These are phyloP conservation scores for Sarcophaga subvicina DNA, from an alignment of 2,888 invertebrate genomes.

Conservation along the genomic window DNA sequence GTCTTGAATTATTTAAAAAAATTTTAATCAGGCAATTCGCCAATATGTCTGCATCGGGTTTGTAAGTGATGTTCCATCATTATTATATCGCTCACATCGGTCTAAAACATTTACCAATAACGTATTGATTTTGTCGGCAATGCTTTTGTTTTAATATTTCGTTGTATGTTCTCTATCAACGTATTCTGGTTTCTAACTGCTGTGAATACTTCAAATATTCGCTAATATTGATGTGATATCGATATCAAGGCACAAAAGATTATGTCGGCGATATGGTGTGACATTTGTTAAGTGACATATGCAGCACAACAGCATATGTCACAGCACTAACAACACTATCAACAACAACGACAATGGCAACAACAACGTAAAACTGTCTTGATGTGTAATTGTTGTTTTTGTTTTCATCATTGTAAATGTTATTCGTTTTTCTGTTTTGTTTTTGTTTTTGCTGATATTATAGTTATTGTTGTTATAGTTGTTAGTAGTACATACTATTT, in stretches of 20 bases:
- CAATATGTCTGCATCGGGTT: conserved; percentile 25
- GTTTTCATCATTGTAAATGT: neutral
- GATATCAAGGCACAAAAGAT: conserved; percentile 74
- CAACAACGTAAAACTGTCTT: neutral
- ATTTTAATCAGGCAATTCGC: conserved; percentile 18
- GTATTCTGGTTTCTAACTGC: neutral
- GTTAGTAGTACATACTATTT: conserved; percentile 36
- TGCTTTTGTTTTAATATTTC: neutral
- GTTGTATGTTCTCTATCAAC: conserved; percentile 50
- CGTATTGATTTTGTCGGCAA: conserved; percentile 38
- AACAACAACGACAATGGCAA: neutral
- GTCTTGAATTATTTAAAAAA: too few species aligned
- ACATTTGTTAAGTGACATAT: conserved; percentile 65
- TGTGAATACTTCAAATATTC: neutral
- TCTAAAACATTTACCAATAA: conserved; percentile 41
- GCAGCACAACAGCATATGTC: conserved; percentile 56
- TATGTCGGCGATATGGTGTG: conserved; percentile 67
- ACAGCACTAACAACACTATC: conserved; percentile 11
- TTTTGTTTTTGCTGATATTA: conserved; percentile 10
- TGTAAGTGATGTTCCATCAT: conserved; percentile 14
- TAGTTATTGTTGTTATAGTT: conserved; percentile 19
- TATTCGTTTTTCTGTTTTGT: neutral
- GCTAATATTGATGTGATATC: conserved; percentile 56
- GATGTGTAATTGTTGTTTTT: too few species aligned
- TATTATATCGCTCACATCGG: conserved; percentile 5